Base-by-base conservation (phyloP, 2,113 vertebrate genomes). In the Philantomba maxwellii region DNA sequence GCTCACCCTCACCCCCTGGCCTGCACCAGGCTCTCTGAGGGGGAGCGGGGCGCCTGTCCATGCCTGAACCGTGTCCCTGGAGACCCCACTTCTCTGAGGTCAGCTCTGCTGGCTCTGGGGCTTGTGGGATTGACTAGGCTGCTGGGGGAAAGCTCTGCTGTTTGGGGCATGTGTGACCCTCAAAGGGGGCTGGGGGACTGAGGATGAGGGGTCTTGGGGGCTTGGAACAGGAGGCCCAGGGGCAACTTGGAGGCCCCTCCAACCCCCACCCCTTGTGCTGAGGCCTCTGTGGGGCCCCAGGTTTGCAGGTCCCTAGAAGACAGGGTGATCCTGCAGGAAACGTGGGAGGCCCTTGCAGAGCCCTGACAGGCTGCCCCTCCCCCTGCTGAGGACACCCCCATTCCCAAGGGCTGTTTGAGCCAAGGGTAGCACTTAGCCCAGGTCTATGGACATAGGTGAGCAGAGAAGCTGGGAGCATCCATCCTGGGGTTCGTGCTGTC, bases 161-260 rank as follows among this genome's bases (percentile, higher is more conserved):
- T 43, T 12, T 16, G 17, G 47, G 33, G 58, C 47, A 25, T 7
- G 5, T 66, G 28, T 11, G 47, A 43, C 45, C 77, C n/a, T 26
- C 25, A 53, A 17, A 23, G 47, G 26, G 30, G 26, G 17, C 1
- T 0, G n/a, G 10, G n/a, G 77, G n/a, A 30, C 13, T 70, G 78
- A 43, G 28, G 47, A 53, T 0, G 0, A 47, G 12, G n/a, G 15
- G 11, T 4, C n/a, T 15, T 51, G n/a, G 58, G 1, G 47, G n/a
- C 77, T 81, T 28, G 2, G 33, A 5, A 49, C 73, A 78, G 7
- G 1, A 45, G 15, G 2, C 28, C 8, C 16, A n/a, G 57, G 45
- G n/a, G 51, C 16, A 81, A 7, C 85, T 80, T 7, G 49, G 47
- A 57, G n/a, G 26, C 3, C 45, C 70, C n/a, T 45, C 57, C 47